These are phyloP conservation scores for Auanema freiburgensis DNA, from an alignment of 2,888 invertebrate species.

Conservation along the genomic window DNA sequence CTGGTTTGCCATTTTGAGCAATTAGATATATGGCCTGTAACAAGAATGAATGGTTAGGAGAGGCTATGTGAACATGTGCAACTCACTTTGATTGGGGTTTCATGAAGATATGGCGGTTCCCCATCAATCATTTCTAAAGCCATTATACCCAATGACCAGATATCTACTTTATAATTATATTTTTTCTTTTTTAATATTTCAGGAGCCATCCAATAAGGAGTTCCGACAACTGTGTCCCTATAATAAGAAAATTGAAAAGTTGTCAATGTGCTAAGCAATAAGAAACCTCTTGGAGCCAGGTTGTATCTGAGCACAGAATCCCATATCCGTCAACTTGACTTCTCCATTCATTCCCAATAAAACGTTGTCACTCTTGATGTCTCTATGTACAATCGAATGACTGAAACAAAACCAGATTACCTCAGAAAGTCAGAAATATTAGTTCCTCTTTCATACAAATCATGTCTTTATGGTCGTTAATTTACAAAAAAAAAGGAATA, in stretches of 20 bases:
- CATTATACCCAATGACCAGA: slow-evolving; percentile 90
- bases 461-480: background rate
- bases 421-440: background rate
- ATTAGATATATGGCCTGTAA: slow-evolving; percentile 81
- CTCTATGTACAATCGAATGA: slow-evolving; percentile 84
- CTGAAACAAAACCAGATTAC: slow-evolving; percentile 33
- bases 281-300: slow-evolving; percentile 78
- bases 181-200: slow-evolving; percentile 66
- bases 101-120: slow-evolving; percentile 87
- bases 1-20: slow-evolving; percentile 90
- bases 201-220: slow-evolving; percentile 81
- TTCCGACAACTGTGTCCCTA: slow-evolving; percentile 62
- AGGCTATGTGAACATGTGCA: background rate
- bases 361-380: slow-evolving; percentile 96
- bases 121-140: slow-evolving; percentile 96
- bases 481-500: slow-evolving; percentile 1
- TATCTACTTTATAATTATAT: slow-evolving; percentile 72
- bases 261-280: background rate
- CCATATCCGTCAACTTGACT: slow-evolving; percentile 78
- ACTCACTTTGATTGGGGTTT: slow-evolving; percentile 74
- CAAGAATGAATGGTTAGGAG: background rate
- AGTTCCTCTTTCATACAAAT: background rate
- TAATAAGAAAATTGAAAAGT: slow-evolving; percentile 11
- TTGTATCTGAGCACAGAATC: slow-evolving; percentile 93
- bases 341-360: slow-evolving; percentile 78